These are phyloP conservation scores for Drosophila rhopaloa DNA, from an alignment of 1,140 invertebrate genomes.

Conservation along the genomic window DNA sequence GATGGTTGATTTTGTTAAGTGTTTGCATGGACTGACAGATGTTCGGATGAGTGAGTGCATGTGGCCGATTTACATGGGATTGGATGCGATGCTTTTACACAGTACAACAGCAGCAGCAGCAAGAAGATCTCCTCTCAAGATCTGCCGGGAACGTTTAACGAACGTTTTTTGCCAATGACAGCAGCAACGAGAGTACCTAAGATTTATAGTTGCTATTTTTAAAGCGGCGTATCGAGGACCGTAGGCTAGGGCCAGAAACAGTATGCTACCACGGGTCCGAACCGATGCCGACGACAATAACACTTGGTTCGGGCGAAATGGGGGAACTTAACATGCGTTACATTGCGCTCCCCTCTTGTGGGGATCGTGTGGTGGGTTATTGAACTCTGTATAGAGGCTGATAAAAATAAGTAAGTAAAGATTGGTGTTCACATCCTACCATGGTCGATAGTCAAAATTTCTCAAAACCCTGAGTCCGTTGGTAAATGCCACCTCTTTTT, in stretches of 20 bases:
- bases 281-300: constrained; percentile 1
- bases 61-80: constrained; percentile 59
- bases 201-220: constrained; percentile 83
- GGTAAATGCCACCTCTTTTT: too few species aligned
- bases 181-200: constrained; percentile 56
- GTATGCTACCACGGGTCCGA: constrained; percentile 18
- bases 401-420: too few species aligned
- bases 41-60: constrained; percentile 63
- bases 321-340: constrained; percentile 23
- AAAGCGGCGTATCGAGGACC: constrained; percentile 75
- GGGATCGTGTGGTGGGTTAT: constrained; percentile 16
- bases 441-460: too few species aligned
- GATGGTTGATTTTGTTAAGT: constrained; percentile 10
- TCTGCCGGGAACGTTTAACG: constrained; percentile 36
- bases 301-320: not conserved
- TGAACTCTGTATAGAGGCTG: constrained; percentile 15
- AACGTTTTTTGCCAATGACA: constrained; percentile 55
- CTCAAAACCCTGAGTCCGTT: too few species aligned
- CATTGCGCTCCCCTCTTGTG: not conserved
- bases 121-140: constrained; percentile 21
- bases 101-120: constrained; percentile 19
- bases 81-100: constrained; percentile 26
- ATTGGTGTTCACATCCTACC: too few species aligned
- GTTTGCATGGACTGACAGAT: constrained; percentile 34
- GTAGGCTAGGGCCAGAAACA: constrained; percentile 57